phyloP scores from a whole-genome alignment of 2,797 vertebrate species.

The Hoplostethus mediterraneus region DNA sequence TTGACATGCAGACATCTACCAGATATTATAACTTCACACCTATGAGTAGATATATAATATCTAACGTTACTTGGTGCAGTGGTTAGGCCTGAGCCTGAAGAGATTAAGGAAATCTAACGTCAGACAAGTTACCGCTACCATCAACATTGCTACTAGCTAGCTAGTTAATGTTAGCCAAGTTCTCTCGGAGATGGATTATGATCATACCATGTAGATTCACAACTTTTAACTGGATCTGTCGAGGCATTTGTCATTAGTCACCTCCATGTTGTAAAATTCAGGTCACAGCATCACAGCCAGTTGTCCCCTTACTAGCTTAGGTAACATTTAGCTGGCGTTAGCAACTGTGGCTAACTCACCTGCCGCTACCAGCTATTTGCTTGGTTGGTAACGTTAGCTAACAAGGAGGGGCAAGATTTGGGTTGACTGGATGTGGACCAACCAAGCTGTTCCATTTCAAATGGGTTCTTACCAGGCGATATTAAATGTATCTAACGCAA shows the following conservation, averaged over 20 bases:
- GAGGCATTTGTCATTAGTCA: not conserved
- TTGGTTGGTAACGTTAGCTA: slow-evolving; percentile 3
- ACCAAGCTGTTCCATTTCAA: not conserved
- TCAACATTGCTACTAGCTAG: not conserved
- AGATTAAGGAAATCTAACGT: slow-evolving; percentile 1
- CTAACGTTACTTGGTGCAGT: not conserved
- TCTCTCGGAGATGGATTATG: not conserved
- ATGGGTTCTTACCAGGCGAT: too few species aligned
- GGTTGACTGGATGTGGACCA: slow-evolving; percentile 38
- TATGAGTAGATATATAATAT: not conserved
- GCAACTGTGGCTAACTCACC: slow-evolving; percentile 6
- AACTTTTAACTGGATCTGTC: not conserved
- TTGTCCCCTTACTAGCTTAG: slow-evolving; percentile 30
- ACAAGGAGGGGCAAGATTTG: slow-evolving; percentile 72
- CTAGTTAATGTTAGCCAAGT: not conserved
- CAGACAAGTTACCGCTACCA: not conserved
- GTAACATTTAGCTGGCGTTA: slow-evolving; percentile 40
- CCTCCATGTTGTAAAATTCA: not conserved
- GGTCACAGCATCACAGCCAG: slow-evolving; percentile 18
- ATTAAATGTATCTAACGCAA: not conserved
- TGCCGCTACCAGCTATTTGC: too few species aligned
- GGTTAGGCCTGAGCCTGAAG: not conserved
- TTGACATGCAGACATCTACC: not conserved
- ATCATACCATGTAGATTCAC: not conserved
- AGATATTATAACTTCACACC: not conserved